Percentiles rank a stretch among this genome's conserved stretches.
phyloP scores from a whole-genome alignment of 2,888 invertebrate genomes.

The Nomada fabriciana region DNA sequence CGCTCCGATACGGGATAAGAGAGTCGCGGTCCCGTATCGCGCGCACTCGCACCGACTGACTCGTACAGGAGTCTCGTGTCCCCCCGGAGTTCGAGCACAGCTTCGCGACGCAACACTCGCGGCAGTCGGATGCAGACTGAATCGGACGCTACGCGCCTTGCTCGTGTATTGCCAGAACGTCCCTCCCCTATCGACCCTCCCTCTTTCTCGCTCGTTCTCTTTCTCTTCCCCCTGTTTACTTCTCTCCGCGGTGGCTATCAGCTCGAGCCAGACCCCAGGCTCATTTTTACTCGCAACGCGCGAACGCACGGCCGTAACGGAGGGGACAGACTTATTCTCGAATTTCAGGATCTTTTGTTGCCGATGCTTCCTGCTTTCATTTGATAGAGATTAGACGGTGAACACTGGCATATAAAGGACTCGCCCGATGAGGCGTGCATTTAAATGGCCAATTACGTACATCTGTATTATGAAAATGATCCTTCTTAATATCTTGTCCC shows the following conservation, averaged over 20 bases:
- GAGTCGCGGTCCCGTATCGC: constrained; percentile 34
- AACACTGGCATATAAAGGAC: too few relatives aligned
- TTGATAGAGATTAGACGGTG: background rate
- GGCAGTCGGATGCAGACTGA: constrained; percentile 80
- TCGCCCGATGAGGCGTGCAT: background rate
- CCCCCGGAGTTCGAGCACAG: constrained; percentile 55
- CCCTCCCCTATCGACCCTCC: constrained; percentile 55
- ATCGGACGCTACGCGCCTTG: constrained; percentile 70
- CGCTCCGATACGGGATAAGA: constrained; percentile 32
- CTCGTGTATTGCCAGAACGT: constrained; percentile 68
- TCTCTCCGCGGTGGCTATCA: constrained; percentile 63
- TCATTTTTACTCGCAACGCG: constrained; percentile 58
- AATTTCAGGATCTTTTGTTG: constrained; percentile 31
- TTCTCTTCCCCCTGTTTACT: constrained; percentile 56
- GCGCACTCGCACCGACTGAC: constrained; percentile 40
- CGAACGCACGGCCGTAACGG: constrained; percentile 16
- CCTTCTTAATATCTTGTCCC: too few relatives aligned
- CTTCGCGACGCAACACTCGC: constrained; percentile 74
- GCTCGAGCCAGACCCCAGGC: constrained; percentile 64
- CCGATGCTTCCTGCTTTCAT: constrained; percentile 7
- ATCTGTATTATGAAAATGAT: too few relatives aligned
- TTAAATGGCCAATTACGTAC: background rate
- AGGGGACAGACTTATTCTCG: constrained; percentile 14
- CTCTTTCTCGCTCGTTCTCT: constrained; percentile 51
- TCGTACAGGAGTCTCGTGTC: constrained; percentile 54